Percentiles rank a stretch among this genome's conserved stretches.
These are phyloP conservation scores for Vultur gryphus DNA, from an alignment of 2,797 vertebrate species.

Conservation along the genomic window DNA sequence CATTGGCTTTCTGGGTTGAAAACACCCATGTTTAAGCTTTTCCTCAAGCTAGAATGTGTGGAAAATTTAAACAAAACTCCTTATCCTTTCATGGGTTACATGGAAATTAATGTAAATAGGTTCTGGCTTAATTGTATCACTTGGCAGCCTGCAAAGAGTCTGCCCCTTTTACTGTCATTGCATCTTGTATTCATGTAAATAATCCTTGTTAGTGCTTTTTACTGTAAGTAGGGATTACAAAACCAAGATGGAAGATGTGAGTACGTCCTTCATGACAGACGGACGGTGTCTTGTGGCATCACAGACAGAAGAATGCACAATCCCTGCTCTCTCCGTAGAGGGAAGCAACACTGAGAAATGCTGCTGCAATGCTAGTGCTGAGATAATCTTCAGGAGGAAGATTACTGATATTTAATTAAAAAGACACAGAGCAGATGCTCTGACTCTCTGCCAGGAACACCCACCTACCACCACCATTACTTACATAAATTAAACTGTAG, in stretches of 20 bases:
- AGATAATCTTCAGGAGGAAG: not conserved
- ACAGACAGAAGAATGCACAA: not conserved
- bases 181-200: not conserved
- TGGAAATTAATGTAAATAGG: not conserved
- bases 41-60: not conserved
- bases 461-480: not conserved
- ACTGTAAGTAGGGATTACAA: not conserved
- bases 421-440: not conserved
- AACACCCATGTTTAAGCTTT: not conserved
- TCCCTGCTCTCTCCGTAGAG: not conserved
- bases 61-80: not conserved
- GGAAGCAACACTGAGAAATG: not conserved
- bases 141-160: not conserved
- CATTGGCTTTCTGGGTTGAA: not conserved
- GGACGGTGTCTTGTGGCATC: not conserved
- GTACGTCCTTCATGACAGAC: rapidly evolving
- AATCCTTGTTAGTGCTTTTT: not conserved
- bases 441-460: not conserved
- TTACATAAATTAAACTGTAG: not conserved
- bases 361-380: not conserved
- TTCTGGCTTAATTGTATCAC: not conserved
- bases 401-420: not conserved
- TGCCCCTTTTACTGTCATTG: not conserved
- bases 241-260: not conserved
- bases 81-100: not conserved